Conservation (phyloP, 2,113 vertebrate species). For the Raja brachyura region DNA sequence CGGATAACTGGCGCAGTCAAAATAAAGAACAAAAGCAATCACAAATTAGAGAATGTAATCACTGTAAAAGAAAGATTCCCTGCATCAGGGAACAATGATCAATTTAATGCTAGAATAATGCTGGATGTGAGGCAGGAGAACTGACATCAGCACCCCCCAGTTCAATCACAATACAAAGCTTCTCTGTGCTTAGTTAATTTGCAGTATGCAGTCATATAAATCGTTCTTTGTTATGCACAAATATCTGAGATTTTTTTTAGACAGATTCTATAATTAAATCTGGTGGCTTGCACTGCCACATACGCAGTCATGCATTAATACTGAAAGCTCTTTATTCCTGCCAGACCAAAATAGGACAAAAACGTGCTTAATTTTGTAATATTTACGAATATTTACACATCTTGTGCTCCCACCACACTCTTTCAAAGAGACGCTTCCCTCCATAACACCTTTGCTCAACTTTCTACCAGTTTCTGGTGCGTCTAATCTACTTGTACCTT, state of each 20-base stretch:
- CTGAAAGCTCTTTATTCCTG: not conserved
- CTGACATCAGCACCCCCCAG: slow-evolving; percentile 68
- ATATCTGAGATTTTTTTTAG: slow-evolving; percentile 70
- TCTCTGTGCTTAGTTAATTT: slow-evolving; percentile 63
- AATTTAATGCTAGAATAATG: slow-evolving; percentile 68
- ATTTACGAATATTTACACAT: not conserved
- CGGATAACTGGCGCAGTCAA: slow-evolving; percentile 57
- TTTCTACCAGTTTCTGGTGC: not conserved
- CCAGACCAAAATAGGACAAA: not conserved
- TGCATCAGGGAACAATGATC: slow-evolving; percentile 68
- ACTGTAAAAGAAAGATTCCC: slow-evolving; percentile 67
- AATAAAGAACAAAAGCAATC: slow-evolving; percentile 64
- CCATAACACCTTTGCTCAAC: not conserved
- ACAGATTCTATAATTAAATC: slow-evolving; percentile 70
- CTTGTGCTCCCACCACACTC: not conserved
- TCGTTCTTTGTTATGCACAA: slow-evolving; percentile 74
- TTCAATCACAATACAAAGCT: slow-evolving; percentile 68
- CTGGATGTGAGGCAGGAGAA: slow-evolving; percentile 60
- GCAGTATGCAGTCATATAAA: slow-evolving; percentile 61
- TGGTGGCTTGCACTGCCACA: not conserved
- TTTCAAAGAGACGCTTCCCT: not conserved
- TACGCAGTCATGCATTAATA: not conserved
- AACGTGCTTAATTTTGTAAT: not conserved
- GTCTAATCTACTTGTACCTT: too few relatives aligned
- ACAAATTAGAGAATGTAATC: slow-evolving; percentile 62